Conservation (phyloP, 2,113 vertebrate genomes). For the Sapayoa aenigma region DNA sequence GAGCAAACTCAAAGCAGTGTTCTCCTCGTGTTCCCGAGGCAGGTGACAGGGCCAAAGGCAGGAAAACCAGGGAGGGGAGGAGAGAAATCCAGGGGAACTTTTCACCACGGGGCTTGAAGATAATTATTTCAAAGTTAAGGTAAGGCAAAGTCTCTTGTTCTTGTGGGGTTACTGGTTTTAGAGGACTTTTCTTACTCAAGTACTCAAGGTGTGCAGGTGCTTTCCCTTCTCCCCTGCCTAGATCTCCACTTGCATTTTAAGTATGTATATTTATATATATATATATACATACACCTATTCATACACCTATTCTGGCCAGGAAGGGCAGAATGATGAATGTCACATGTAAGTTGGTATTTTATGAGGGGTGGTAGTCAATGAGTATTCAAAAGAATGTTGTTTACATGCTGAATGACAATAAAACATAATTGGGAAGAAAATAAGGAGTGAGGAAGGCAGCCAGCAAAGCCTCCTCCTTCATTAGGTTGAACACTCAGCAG, state of each 20-base stretch:
- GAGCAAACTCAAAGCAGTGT: background rate
- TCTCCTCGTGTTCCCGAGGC: background rate
- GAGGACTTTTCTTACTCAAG: background rate
- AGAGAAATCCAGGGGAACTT: background rate
- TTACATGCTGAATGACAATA: background rate
- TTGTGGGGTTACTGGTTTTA: background rate
- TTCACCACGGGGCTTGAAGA: background rate
- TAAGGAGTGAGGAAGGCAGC: background rate
- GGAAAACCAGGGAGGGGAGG: background rate
- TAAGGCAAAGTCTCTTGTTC: background rate
- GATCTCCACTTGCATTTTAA: background rate
- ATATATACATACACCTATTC: too few species aligned
- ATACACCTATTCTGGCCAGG: too few species aligned
- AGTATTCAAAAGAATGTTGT: background rate
- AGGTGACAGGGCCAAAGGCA: background rate
- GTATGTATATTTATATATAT: too few species aligned
- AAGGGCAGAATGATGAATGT: background rate
- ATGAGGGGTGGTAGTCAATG: background rate
- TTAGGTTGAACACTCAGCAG: background rate
- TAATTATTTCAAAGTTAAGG: background rate
- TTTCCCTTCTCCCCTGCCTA: background rate
- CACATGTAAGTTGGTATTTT: background rate
- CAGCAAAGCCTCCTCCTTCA: background rate
- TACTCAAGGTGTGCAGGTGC: background rate
- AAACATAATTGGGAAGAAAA: background rate